Evolutionary conservation across 1,140 invertebrate genomes (phyloP).

Genomic region (Drosophila prosaltans): DNA sequence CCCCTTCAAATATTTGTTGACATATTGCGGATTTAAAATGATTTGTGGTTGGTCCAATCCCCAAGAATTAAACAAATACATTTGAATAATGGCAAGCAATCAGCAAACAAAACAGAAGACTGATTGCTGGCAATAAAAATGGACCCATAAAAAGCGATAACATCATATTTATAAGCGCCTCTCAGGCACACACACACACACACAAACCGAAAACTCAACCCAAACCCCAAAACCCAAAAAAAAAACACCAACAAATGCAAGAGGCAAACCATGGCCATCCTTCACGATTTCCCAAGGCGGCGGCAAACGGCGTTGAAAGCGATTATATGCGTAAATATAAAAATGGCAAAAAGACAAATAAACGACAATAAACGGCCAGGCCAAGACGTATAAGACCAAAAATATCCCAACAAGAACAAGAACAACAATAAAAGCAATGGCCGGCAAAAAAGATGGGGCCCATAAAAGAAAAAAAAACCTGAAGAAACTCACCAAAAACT

Average conservation of each 20-base stretch:
- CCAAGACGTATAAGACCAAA: constrained; percentile 34
- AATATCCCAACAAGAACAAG: constrained; percentile 37
- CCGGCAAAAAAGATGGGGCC: constrained; percentile 63
- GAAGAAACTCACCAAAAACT: neutral
- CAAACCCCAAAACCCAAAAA: constrained; percentile 37
- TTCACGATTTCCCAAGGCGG: constrained; percentile 54
- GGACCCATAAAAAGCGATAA: constrained; percentile 81
- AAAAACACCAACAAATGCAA: constrained; percentile 42
- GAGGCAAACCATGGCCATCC: neutral
- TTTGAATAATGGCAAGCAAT: constrained; percentile 79
- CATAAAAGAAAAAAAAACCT: constrained; percentile 56
- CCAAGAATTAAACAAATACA: constrained; percentile 79
- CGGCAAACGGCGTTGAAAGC: constrained; percentile 69
- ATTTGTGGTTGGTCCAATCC: constrained; percentile 68
- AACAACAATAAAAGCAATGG: constrained; percentile 39
- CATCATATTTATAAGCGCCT: constrained; percentile 77
- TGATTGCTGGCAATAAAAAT: constrained; percentile 80
- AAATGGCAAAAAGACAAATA: constrained; percentile 82
- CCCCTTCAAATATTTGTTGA: constrained; percentile 71
- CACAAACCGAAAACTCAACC: constrained; percentile 22
- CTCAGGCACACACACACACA: neutral
- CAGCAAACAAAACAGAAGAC: constrained; percentile 80
- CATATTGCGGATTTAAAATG: constrained; percentile 82
- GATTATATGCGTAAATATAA: constrained; percentile 82
- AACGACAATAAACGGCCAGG: constrained; percentile 74